A percentile compares a stretch with the other conserved stretches of the same genome.
These are phyloP conservation scores for Drosophila kurseongensis DNA, from an alignment of 1,140 invertebrate species.

Conservation along the genomic window DNA sequence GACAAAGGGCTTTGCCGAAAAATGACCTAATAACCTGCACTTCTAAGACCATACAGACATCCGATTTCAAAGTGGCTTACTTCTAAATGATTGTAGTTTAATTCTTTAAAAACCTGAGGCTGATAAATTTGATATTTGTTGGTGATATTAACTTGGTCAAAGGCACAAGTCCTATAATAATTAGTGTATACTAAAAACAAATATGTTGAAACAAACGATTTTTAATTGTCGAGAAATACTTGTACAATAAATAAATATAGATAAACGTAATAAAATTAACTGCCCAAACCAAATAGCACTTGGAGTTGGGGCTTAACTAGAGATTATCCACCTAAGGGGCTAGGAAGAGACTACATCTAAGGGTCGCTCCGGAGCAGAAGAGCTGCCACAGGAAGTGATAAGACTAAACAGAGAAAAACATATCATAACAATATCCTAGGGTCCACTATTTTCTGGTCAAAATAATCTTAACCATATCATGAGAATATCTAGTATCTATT, in stretches of 20 bases:
- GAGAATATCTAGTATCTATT: not conserved
- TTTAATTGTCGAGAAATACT: slow-evolving; percentile 52
- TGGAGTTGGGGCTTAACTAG: slow-evolving; percentile 53
- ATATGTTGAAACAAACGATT: slow-evolving; percentile 23
- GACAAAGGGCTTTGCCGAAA: too few species aligned
- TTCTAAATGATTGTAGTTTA: too few species aligned
- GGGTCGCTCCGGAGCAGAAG: slow-evolving; percentile 13
- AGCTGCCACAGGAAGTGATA: slow-evolving; percentile 39
- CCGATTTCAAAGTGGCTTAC: too few species aligned
- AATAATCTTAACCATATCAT: slow-evolving; percentile 7
- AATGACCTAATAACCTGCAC: too few species aligned
- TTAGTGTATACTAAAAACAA: not conserved
- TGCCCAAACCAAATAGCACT: slow-evolving; percentile 41
- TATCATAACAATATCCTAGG: slow-evolving; percentile 8
- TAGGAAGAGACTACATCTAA: slow-evolving; percentile 56
- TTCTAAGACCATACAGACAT: too few species aligned
- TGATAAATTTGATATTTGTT: too few species aligned
- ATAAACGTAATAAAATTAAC: slow-evolving; percentile 58
- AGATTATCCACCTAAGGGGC: slow-evolving; percentile 50
- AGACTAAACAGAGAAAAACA: slow-evolving; percentile 26
- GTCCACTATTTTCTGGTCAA: slow-evolving; percentile 1
- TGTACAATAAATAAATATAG: slow-evolving; percentile 77
- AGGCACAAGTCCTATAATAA: not conserved
- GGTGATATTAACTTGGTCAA: too few species aligned
- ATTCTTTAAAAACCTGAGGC: too few species aligned